Base-by-base conservation (phyloP, 2,888 invertebrate genomes). In the Tineola bisselliella region DNA sequence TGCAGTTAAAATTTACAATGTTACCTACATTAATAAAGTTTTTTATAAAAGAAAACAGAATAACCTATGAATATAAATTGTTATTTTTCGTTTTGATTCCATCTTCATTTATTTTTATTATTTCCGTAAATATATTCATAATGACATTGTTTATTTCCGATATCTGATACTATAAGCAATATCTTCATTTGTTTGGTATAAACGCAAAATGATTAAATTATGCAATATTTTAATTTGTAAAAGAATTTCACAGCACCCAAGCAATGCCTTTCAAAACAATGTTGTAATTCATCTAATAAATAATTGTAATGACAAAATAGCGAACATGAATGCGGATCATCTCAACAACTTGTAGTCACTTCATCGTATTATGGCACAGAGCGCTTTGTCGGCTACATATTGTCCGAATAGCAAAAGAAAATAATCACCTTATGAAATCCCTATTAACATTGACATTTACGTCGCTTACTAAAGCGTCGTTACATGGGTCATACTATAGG, bases 381-480 rank as follows among this genome's bases (percentile, higher is more conserved):
- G 8, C 54, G 18, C 19, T 25, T 54, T 54, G 54, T 54, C 54
- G 25, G 54, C 54, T 67, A 67, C 19, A 52, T 61, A 68, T 68
- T 69, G 64, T 66, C 61, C 63, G 60, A 52, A 64, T 62, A 67
- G 67, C 25, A 64, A 65, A 66, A 67, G 65, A 69, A 70, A 69
- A 73, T 73, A 69, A 69, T 68, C 68, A 70, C 63, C 69, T 72
- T 74, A 75, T 71, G 72, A 72, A 75, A 77, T 75, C 66, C 69
- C 67, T 74, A 74, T 77, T 79, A 80, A 74, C 77, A 80, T 78
- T 80, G 79, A 79, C 77, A 79, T 81, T 82, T 76, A 65, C 71
- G 71, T 65, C 66, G 61, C 66, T 75, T 79, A 76, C 76, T 72
- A 77, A 76, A 76, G 65, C 72, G 69, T 71, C 63, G 67, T 70